Base-by-base conservation (phyloP, 2,797 vertebrate genomes). In the Iguana delicatissima region DNA sequence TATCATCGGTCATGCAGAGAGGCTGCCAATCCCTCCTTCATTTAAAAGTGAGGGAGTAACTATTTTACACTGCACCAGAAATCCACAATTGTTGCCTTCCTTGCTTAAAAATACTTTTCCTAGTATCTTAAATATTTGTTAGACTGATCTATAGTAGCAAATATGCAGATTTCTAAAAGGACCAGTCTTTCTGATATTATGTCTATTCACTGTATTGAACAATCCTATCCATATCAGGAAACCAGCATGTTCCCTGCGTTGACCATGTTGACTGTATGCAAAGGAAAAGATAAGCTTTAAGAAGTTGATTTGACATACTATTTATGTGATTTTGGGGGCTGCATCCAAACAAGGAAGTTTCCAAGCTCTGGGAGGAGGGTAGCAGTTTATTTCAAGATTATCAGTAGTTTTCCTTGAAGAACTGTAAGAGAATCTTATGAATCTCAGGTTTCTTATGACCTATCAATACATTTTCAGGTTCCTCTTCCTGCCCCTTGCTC, bases 401-500 rank as follows among this genome's bases (percentile, higher is more conserved):
- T 73, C n/a, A 73, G 72, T 73, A n/a, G 16, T 29, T 77, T 77
- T 26, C 7, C 14, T n/a, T 29, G 35, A 59, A 59, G 22, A 29
- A 42, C 20, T 77, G 20, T 20, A 62, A 42, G 14, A 32, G 35
- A 62, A 62, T 32, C 38, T n/a, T 59, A 22, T 77, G 57, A 64
- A 62, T 46, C 85, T 42, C 35, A 32, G 24, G 74, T 62, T 87
- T 14, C 35, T 46, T 46, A 42, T 16, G 32, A 6, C 9, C 59
- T 62, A 32, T 74, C 57, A 62, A 42, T 42, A 46, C 74, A 29
- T 77, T 62, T 95, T 89, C 90, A 88, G 77, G 87, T 94, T 84
- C 42, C 86, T 94, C 94, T 93, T 74, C 82, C 92, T 93, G 29
- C 32, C 20, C 69, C 26, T 29, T 72, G 32, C 26, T 91, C 85